Base-by-base conservation (phyloP, 2,888 invertebrate species). In the Pterostichus niger region DNA sequence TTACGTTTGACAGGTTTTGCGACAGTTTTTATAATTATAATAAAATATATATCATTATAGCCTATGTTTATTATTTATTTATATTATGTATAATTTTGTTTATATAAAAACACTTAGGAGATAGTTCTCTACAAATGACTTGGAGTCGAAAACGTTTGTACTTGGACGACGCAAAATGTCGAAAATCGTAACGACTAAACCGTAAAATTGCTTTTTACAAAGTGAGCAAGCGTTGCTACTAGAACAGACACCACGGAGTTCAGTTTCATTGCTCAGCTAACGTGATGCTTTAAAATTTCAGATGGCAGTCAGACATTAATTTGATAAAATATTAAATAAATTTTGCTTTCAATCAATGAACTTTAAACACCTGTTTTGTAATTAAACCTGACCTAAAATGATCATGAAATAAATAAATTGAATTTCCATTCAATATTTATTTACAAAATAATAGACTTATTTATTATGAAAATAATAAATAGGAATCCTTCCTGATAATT, bases 131-230 rank as follows among this genome's bases (percentile, higher is more conserved):
- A 78, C 61, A 44, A 49, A 68, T 79, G 80, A 80, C 80, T 71
- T 80, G 68, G 52, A 79, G 79, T 79, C 79, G 79, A 79, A 79
- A 79, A 80, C 35, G 71, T 80, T 80, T 80, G 80, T 80, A 80
- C 80, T 80, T 80, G 80, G 52, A 54, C 49, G 68, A 52, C 80
- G 71, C 71, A 68, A 75, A 75, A 52, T 75, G 52, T 75, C 31
- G 17, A 31, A 75, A 52, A 75, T 75, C 31, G 68, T 71, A 71
- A 44, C 44, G 9, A 17, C 68, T 71, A 71, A 40, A 71, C 68
- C 44, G 68, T 44, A 44, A 71, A 71, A 71, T 17, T 40, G n/a
- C 2, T 44, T 44, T 68, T 40, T 68, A 44, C 24, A 68, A 71
- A 44, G 17, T 46, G 15, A 46, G 68, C 44, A 71, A 71, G 44